Base-by-base conservation (phyloP, 2,797 vertebrate genomes). In the Lagodon rhomboides region DNA sequence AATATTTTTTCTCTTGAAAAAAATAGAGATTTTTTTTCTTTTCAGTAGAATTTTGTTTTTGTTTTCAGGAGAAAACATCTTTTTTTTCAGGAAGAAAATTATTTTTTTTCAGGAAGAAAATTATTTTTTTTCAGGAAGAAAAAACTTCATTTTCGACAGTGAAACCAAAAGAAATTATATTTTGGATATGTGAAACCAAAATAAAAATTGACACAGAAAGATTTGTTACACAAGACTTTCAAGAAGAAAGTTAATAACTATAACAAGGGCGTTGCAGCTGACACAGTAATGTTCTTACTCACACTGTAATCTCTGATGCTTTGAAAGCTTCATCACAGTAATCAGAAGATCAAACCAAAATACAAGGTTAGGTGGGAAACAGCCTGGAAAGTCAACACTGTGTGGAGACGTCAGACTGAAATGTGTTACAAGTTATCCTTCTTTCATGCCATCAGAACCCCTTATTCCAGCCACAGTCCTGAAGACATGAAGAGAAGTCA, bases 401-500 rank as follows among this genome's bases (percentile, higher is more conserved):
- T 20, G 11, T 20, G 20, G 16, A 27, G 27, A 22, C 20, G 1
- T 15, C 1, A 9, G 23, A 17, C 13, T 41, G 11, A 53, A 23
- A 22, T 25, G 1, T 34, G 34, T 9, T 9, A 34, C 2, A 34
- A 34, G 34, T 34, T 34, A 34, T 34, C 7, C 34, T 34, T 1
- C 34, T 34, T 9, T 34, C 34, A 68, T 55, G 49, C 5, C 20
- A 13, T 9, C 3, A 17, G 16, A 59, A 20, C 3, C 8, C 63
- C 1, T 2, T 1, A 41, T 38, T 58, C 44, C 1, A 50, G 16
- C 3, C 10, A 23, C 2, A 23, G 11, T n/a, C n/a, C n/a, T n/a
- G n/a, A n/a, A n/a, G n/a, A n/a, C n/a, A 59, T 0, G 18, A 25
- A 0, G 7, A 12, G 5, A 0, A 5, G 15, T 1, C 23, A 16